phyloP scores from a whole-genome alignment of 2,888 invertebrate genomes.

The Pyrrhosoma nymphula region DNA sequence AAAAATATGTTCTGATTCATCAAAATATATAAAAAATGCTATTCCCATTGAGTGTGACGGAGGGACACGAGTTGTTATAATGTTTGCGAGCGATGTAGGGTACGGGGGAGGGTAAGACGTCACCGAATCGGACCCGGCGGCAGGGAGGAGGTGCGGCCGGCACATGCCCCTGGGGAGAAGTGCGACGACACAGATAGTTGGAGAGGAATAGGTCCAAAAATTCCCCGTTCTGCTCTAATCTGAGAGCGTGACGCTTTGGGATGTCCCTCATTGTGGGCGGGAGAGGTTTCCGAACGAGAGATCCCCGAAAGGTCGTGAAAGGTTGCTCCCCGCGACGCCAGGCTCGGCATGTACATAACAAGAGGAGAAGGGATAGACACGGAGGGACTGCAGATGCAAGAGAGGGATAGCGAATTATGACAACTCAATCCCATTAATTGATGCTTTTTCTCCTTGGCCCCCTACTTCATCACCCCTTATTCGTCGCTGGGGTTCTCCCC shows the following conservation, averaged over 20 bases:
- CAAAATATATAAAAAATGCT: background rate
- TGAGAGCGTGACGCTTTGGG: slow-evolving; percentile 3
- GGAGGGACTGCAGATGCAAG: background rate
- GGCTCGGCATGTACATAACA: background rate
- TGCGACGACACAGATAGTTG: background rate
- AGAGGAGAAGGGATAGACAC: background rate
- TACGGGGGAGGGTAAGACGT: background rate
- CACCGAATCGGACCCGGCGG: background rate
- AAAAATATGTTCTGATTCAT: too few species aligned
- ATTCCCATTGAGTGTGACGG: background rate
- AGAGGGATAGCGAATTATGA: slow-evolving; percentile 45
- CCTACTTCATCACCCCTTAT: background rate
- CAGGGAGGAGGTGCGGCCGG: too few species aligned
- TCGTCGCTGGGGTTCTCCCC: background rate
- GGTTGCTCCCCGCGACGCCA: background rate
- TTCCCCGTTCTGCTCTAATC: background rate
- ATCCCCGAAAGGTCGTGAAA: background rate
- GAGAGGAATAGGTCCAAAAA: background rate
- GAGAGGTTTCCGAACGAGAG: background rate
- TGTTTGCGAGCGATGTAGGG: background rate
- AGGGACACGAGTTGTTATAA: background rate
- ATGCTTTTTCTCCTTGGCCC: background rate
- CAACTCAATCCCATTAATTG: slow-evolving; percentile 65
- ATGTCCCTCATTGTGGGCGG: background rate
- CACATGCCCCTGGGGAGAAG: background rate